A percentile compares a stretch with the other conserved stretches of the same genome.
These are phyloP conservation scores for Xenopus laevis DNA, from an alignment of 2,113 vertebrate genomes.

Conservation along the genomic window DNA sequence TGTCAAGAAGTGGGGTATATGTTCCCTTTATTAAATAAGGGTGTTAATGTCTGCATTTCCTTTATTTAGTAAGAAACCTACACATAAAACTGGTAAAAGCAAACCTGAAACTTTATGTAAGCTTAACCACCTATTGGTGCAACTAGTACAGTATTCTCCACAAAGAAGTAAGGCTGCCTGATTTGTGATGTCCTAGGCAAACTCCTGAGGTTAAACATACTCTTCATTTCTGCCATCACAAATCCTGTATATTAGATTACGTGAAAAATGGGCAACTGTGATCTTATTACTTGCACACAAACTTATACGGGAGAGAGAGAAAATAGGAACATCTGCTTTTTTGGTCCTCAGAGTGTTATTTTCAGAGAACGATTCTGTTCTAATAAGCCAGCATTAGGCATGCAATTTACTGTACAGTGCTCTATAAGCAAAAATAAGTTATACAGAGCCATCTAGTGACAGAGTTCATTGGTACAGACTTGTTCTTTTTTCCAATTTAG, in stretches of 20 bases:
- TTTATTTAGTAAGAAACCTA: too few relatives aligned
- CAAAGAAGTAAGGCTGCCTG: too few relatives aligned
- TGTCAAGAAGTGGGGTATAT: too few relatives aligned
- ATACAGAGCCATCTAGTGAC: slow-evolving; percentile 29
- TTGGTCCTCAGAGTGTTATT: slow-evolving; percentile 31
- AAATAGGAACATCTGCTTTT: slow-evolving; percentile 35
- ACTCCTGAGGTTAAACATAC: background rate
- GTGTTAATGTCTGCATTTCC: too few relatives aligned
- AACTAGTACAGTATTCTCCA: too few relatives aligned
- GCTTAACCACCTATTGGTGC: too few relatives aligned
- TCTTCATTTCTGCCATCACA: background rate
- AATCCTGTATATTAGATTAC: slow-evolving; percentile 17
- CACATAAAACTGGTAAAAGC: too few relatives aligned
- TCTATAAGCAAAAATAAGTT: background rate
- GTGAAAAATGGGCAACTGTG: slow-evolving; percentile 26
- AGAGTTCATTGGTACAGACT: background rate
- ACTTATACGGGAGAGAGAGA: slow-evolving; percentile 19
- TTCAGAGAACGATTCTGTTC: slow-evolving; percentile 11
- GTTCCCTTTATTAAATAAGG: too few relatives aligned
- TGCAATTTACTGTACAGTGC: slow-evolving; percentile 2
- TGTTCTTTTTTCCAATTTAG: too few relatives aligned
- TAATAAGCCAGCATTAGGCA: slow-evolving; percentile 18
- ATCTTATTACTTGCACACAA: slow-evolving; percentile 32
- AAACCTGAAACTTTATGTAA: too few relatives aligned
- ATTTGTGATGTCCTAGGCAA: too few relatives aligned